Conservation (phyloP, 37 sponge, comb jelly and placozoan genomes). For the Chondrilla cf. caribensis region DNA sequence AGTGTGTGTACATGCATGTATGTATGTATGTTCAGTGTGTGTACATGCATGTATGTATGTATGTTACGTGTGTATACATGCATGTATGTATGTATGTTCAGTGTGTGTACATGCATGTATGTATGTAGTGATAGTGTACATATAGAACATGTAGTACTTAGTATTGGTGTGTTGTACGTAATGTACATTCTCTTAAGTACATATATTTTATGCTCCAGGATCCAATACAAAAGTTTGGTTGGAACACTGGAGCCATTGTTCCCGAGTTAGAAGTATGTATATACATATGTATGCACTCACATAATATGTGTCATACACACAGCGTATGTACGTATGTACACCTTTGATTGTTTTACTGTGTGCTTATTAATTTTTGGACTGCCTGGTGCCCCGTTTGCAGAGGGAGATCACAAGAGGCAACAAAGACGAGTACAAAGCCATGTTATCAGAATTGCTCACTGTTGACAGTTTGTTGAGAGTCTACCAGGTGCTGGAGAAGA, state of each 20-base stretch:
- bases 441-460: conserved; percentile 47
- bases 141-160: too few species aligned
- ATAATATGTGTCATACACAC: too few species aligned
- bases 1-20: not conserved
- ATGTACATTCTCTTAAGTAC: too few species aligned
- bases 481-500: conserved; percentile 43
- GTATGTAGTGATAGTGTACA: too few species aligned
- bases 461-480: conserved; percentile 58
- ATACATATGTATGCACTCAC: too few species aligned
- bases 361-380: not conserved
- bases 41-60: too few species aligned
- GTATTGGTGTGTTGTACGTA: too few species aligned
- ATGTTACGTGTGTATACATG: not conserved
- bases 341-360: not conserved
- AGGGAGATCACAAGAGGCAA: conserved; percentile 51
- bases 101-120: too few species aligned
- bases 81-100: not conserved
- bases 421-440: conserved; percentile 33
- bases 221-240: conserved; percentile 77
- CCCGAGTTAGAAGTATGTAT: conserved; percentile 82
- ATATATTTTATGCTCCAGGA: conserved; percentile 64
- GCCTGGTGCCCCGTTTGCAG: too few species aligned
- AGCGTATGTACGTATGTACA: not conserved
- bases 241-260: conserved; percentile 94
- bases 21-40: too few species aligned